Base-by-base conservation (phyloP, 2,797 vertebrate genomes). In the Rhodeus uyekii region DNA sequence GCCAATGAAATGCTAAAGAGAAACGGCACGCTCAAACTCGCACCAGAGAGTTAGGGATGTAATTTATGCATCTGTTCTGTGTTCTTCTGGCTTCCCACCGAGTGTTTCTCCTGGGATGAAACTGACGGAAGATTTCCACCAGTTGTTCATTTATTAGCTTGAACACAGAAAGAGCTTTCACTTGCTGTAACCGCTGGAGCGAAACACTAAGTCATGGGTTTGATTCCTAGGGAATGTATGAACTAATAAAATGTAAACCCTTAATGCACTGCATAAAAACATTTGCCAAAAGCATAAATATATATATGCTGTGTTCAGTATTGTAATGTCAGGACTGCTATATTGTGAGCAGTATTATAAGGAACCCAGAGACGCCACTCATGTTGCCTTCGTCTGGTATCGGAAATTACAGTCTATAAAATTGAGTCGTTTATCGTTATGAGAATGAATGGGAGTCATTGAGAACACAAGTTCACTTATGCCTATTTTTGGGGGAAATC, bases 61-160 rank as follows among this genome's bases (percentile, higher is more conserved):
- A 29, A 65, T 67, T 46, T 34, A 48, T 46, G 58, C 58, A 46
- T 64, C 27, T 63, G 39, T 24, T 34, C 39, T 0, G 3, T n/a
- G 58, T 76, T n/a, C 14, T 61, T 38, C 32, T 24, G 48, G 71
- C 48, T 74, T 53, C 7, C 32, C 2, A 22, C 32, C 32, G 13
- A 55, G 48, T n/a, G 19, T 73, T 55, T 55, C 72, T 74, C 50
- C 34, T 39, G 72, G 72, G 75, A 46, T n/a, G 16, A 14, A 63
- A 63, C 18, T 8, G 39, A 76, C 38, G 29, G 42, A 77, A n/a
- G 27, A 64, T 63, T 50, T 64, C 60, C 60, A 64, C 19, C 44
- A 65, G 42, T 77, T 46, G n/a, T 60, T 61, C 7, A 24, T 13
- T 73, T 73, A 73, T 53, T 58, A 55, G 55, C 24, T 29, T 29